Percentiles rank a stretch among this genome's conserved stretches.
Conservation (phyloP, 2,113 vertebrate species). For the Macrotus californicus region DNA sequence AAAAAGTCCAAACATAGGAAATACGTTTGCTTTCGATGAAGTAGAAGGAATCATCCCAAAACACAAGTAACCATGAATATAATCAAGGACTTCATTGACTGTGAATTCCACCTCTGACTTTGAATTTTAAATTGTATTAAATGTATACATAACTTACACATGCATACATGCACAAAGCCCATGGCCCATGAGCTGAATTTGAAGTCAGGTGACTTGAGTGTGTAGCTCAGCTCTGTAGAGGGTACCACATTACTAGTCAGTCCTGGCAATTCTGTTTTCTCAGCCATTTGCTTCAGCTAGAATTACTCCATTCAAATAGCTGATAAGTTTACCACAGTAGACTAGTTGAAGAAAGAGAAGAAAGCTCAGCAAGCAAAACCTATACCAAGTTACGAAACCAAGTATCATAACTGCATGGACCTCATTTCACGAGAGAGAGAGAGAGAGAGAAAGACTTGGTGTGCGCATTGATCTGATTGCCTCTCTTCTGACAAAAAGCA, state of each 20-base stretch:
- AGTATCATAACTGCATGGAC: not conserved
- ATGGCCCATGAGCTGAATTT: not conserved
- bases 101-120: not conserved
- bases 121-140: not conserved
- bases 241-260: not conserved
- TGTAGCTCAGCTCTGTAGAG: not conserved
- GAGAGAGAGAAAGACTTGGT: not conserved
- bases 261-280: not conserved
- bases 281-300: not conserved
- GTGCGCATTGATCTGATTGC: not conserved
- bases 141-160: not conserved
- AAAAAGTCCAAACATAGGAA: not conserved
- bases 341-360: not conserved
- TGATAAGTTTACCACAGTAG: not conserved
- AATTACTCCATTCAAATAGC: not conserved
- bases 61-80: not conserved
- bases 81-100: not conserved
- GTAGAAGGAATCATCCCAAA: not conserved
- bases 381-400: not conserved
- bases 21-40: not conserved
- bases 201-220: not conserved
- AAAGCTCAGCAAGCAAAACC: not conserved
- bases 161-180: not conserved
- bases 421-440: slow-evolving; percentile 23
- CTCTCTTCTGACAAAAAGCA: not conserved